Conservation (phyloP, 1,140 invertebrate genomes). For the Oreohelix idahoensis region DNA sequence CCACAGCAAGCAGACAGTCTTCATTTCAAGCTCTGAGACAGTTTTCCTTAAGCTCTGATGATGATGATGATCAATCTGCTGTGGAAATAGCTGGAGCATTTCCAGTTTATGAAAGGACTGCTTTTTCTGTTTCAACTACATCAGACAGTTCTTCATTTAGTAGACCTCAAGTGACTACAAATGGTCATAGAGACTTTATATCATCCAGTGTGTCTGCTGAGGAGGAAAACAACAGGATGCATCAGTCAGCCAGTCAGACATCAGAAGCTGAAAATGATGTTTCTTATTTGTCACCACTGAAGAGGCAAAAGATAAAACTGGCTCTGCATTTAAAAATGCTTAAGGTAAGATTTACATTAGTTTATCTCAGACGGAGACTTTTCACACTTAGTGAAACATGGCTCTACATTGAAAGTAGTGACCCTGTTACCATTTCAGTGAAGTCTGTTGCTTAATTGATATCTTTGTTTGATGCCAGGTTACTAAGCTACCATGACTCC, state of each 20-base stretch:
- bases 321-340: slow-evolving; percentile 39
- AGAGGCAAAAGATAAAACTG: slow-evolving; percentile 28
- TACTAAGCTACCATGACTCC: too few species aligned
- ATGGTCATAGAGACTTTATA: neutral
- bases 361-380: too few species aligned
- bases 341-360: slow-evolving; percentile 42
- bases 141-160: neutral
- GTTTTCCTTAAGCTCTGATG: neutral
- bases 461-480: too few species aligned
- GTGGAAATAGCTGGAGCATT: neutral
- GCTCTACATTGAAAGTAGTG: too few species aligned
- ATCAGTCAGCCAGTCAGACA: neutral
- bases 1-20: neutral
- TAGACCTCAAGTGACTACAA: neutral
- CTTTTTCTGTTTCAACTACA: neutral
- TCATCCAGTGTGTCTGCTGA: neutral
- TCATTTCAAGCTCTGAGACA: neutral
- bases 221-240: neutral
- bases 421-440: too few species aligned
- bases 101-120: neutral
- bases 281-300: neutral
- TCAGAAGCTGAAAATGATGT: neutral
- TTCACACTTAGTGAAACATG: too few species aligned
- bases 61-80: neutral
- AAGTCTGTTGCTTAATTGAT: too few species aligned